These are phyloP conservation scores for Eulemur macaco DNA, from an alignment of 2,113 vertebrate species.

Conservation along the genomic window DNA sequence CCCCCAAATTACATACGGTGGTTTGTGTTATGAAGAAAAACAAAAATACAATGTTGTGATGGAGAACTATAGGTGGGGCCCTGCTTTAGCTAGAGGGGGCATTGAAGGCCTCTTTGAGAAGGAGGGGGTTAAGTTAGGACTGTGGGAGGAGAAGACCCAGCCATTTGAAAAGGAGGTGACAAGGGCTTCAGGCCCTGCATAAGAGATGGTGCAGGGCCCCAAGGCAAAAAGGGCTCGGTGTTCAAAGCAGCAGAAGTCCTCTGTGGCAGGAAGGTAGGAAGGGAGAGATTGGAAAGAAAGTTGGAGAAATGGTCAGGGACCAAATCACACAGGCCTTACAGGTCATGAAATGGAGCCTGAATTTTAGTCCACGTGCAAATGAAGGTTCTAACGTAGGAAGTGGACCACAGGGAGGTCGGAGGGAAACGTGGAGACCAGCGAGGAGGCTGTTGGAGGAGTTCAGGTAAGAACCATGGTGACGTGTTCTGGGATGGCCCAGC, in stretches of 20 bases:
- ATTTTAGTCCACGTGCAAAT: not conserved
- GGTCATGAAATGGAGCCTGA: not conserved
- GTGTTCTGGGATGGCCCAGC: not conserved
- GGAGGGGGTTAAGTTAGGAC: not conserved
- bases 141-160: not conserved
- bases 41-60: not conserved
- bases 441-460: not conserved
- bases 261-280: not conserved
- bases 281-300: not conserved
- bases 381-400: not conserved
- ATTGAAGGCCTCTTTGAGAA: not conserved
- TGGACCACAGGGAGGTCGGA: not conserved
- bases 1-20: not conserved
- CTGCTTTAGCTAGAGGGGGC: not conserved
- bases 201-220: not conserved
- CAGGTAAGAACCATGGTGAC: not conserved
- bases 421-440: not conserved
- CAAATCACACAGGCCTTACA: not conserved
- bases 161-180: not conserved
- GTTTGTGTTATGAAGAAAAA: not conserved
- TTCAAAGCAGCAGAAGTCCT: not conserved
- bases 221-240: not conserved
- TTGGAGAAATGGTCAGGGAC: not conserved
- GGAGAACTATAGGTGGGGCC: not conserved
- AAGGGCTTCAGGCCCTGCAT: not conserved